Percentiles rank a stretch among this genome's conserved stretches.
phyloP scores from a whole-genome alignment of 2,113 vertebrate genomes.

The Scalopus aquaticus region DNA sequence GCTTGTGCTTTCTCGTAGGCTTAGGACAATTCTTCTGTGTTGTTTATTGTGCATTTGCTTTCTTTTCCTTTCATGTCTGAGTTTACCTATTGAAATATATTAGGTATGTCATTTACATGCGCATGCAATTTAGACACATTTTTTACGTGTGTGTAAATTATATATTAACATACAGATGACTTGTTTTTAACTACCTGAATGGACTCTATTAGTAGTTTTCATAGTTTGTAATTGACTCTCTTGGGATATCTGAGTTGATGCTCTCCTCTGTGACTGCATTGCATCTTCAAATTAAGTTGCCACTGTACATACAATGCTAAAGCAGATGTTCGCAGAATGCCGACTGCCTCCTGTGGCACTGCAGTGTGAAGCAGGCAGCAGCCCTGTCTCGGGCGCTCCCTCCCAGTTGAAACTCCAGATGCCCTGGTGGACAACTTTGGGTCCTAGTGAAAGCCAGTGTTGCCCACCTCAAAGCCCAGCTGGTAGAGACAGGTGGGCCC shows the following conservation, averaged over 20 bases:
- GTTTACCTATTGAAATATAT: neutral
- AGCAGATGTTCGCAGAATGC: neutral
- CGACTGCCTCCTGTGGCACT: too few species aligned
- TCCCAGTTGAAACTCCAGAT: neutral
- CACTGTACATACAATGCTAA: neutral
- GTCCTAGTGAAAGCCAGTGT: neutral
- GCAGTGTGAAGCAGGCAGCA: neutral
- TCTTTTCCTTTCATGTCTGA: neutral
- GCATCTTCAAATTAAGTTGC: neutral
- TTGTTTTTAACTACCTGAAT: neutral
- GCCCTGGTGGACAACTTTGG: neutral
- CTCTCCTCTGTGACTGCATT: neutral
- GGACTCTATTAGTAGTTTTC: neutral
- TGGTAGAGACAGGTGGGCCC: neutral
- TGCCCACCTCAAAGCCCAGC: neutral
- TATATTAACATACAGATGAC: neutral
- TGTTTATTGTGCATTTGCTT: neutral
- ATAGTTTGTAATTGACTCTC: neutral
- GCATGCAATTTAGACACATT: neutral
- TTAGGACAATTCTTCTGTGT: neutral
- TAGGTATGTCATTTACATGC: neutral
- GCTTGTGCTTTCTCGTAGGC: neutral
- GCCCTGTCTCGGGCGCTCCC: neutral
- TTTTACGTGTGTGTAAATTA: neutral
- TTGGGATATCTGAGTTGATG: neutral